Evolutionary conservation across 2,797 vertebrate genomes (phyloP).

Genomic region (Hafferia zeledoni): DNA sequence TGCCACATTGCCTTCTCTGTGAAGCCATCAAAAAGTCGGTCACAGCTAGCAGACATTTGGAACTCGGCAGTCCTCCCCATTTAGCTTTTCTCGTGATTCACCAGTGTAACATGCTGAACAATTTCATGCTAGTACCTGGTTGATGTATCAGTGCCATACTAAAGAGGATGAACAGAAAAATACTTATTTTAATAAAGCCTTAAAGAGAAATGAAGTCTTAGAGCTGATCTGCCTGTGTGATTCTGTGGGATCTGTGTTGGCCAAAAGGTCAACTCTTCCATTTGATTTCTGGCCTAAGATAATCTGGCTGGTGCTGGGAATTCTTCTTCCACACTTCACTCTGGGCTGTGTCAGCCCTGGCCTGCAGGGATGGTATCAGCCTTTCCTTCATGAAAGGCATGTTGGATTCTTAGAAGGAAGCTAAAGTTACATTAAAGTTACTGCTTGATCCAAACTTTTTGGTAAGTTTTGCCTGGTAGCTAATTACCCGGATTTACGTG

Average conservation of each 20-base stretch:
- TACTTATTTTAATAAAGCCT: background rate
- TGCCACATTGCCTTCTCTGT: background rate
- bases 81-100: background rate
- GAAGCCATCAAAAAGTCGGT: background rate
- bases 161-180: slow-evolving; percentile 1
- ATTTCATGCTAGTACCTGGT: background rate
- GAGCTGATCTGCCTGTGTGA: background rate
- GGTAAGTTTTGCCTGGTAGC: background rate
- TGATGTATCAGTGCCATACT: background rate
- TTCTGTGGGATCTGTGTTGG: background rate
- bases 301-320: background rate
- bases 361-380: background rate
- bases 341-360: background rate
- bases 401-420: background rate
- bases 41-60: background rate
- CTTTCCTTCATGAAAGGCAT: background rate
- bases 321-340: background rate
- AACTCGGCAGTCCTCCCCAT: background rate
- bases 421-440: background rate
- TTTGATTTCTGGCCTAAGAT: background rate
- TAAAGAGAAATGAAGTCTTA: background rate
- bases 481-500: background rate
- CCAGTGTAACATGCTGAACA: background rate
- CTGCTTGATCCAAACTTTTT: background rate
- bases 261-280: background rate